These are phyloP conservation scores for Podarcis cretensis DNA, from an alignment of 2,113 vertebrate genomes.

Conservation along the genomic window DNA sequence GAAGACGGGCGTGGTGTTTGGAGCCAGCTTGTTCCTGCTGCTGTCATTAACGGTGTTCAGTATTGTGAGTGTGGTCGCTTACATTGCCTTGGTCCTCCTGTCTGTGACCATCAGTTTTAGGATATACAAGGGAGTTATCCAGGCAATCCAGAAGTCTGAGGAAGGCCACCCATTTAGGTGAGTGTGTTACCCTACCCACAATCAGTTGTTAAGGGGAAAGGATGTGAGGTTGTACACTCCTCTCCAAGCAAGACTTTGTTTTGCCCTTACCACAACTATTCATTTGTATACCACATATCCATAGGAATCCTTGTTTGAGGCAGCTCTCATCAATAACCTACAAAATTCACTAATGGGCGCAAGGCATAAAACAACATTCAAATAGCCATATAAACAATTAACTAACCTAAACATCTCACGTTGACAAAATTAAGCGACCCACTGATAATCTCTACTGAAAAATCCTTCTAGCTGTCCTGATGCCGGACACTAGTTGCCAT, in stretches of 20 bases:
- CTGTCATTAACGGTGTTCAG: conserved; percentile 95
- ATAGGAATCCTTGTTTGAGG: too few species aligned
- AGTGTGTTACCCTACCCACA: conserved; percentile 60
- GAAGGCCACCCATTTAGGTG: conserved; percentile 98
- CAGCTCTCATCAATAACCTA: too few species aligned
- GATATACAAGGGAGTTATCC: conserved; percentile 97
- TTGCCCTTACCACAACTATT: too few species aligned
- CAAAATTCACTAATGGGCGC: too few species aligned
- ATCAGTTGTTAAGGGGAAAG: not conserved
- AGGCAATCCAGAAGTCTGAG: conserved; percentile 96
- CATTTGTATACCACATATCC: too few species aligned
- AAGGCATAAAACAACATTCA: too few species aligned
- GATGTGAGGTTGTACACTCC: not conserved
- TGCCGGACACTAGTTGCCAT: too few species aligned
- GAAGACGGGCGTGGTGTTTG: conserved; percentile 94
- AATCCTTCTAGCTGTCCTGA: too few species aligned
- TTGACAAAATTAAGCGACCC: too few species aligned
- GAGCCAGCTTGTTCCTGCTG: conserved; percentile 91
- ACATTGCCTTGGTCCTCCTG: conserved; percentile 92
- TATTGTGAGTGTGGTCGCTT: conserved; percentile 94
- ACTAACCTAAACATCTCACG: too few species aligned
- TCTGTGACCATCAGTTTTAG: conserved; percentile 96
- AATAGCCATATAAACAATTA: too few species aligned
- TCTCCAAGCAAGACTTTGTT: not conserved
- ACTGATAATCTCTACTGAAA: too few species aligned